Evolutionary conservation across 2,888 invertebrate genomes (phyloP).

Genomic region (Perithous albicinctus): DNA sequence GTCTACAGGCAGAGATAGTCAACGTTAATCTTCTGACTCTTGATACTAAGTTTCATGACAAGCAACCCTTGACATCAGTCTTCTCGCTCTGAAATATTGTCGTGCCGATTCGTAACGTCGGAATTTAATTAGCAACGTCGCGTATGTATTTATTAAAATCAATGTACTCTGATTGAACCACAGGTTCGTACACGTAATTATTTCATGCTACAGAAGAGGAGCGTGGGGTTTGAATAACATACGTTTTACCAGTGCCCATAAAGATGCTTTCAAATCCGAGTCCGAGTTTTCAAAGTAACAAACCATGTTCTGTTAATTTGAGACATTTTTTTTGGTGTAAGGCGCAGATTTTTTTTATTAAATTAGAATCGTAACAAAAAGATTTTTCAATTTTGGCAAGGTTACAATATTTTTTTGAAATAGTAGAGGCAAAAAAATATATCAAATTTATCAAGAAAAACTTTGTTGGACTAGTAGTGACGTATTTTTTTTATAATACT

Average conservation of each 20-base stretch:
- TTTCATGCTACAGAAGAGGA: background rate
- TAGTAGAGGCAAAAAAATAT: too few relatives aligned
- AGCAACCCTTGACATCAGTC: constrained; percentile 32
- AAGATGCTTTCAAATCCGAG: too few relatives aligned
- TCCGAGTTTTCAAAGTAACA: too few relatives aligned
- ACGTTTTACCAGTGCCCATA: background rate
- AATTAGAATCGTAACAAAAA: too few relatives aligned
- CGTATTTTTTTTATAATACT: too few relatives aligned
- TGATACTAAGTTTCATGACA: constrained; percentile 55
- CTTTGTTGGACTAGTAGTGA: too few relatives aligned
- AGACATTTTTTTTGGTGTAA: too few relatives aligned
- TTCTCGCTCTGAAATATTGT: constrained; percentile 30
- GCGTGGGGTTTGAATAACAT: background rate
- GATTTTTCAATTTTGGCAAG: too few relatives aligned
- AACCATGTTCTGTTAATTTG: too few relatives aligned
- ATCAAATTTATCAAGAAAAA: too few relatives aligned
- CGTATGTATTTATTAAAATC: background rate
- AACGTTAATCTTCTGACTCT: constrained; percentile 53
- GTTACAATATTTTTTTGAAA: too few relatives aligned
- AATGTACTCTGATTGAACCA: background rate
- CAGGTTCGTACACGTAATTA: background rate
- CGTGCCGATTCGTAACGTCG: constrained; percentile 14
- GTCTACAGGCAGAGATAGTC: constrained; percentile 43
- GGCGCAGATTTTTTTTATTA: too few relatives aligned
- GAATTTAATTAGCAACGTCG: constrained; percentile 22